Conservation (phyloP, 2,888 invertebrate genomes). For the Drosophila imparisetae region DNA sequence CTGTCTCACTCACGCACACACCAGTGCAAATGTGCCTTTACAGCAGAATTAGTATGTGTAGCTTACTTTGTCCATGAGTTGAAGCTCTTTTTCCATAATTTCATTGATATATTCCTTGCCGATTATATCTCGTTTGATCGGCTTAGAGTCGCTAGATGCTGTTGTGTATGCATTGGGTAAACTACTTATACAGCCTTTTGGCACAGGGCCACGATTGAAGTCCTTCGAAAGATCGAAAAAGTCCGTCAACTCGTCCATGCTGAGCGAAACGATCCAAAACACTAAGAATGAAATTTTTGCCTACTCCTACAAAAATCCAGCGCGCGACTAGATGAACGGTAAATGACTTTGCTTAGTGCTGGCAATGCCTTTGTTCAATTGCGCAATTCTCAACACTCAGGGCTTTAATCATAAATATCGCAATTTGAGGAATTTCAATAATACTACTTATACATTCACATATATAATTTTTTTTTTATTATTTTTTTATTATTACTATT, state of each 20-base stretch:
- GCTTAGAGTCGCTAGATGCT: slow-evolving; percentile 46
- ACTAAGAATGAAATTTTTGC: not conserved
- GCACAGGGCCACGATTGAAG: slow-evolving; percentile 65
- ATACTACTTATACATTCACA: not conserved
- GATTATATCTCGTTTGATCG: slow-evolving; percentile 71
- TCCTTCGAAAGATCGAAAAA: slow-evolving; percentile 84
- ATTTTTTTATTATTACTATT: not conserved
- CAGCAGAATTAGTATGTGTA: no score
- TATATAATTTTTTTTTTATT: not conserved
- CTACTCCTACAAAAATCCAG: not conserved
- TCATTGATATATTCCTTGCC: slow-evolving; percentile 75
- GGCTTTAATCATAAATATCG: not conserved
- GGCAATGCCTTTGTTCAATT: slow-evolving; percentile 1
- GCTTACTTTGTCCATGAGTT: slow-evolving; percentile 72
- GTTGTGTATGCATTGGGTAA: slow-evolving; percentile 36
- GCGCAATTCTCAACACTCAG: not conserved
- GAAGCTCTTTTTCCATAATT: slow-evolving; percentile 67
- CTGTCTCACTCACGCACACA: not conserved
- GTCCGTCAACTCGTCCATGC: slow-evolving; percentile 82
- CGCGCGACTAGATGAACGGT: slow-evolving; percentile 26
- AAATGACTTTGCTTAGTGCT: slow-evolving; percentile 22
- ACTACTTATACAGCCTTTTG: slow-evolving; percentile 66
- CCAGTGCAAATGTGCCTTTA: not conserved
- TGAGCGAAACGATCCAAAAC: not conserved
- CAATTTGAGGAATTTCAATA: not conserved